A percentile compares a stretch with the other conserved stretches of the same genome.
phyloP scores from a whole-genome alignment of 2,888 invertebrate genomes.

The Tholera decimalis region DNA sequence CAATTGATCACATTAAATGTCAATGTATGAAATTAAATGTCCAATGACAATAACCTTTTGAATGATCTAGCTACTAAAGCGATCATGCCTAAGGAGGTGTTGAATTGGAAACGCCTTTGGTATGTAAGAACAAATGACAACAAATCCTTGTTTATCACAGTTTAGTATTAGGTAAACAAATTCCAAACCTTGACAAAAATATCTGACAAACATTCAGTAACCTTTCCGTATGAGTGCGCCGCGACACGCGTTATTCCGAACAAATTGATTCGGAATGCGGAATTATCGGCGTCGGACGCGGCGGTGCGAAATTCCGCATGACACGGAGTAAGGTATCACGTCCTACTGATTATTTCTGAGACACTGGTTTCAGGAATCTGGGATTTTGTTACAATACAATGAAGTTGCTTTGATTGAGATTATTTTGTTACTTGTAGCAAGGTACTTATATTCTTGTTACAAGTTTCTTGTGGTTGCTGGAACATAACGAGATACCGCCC shows the following conservation, averaged over 20 bases:
- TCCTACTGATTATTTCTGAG: slow-evolving; percentile 46
- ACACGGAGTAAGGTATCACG: slow-evolving; percentile 50
- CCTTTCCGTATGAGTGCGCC: slow-evolving; percentile 27
- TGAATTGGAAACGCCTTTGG: neutral
- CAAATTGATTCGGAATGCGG: slow-evolving; percentile 56
- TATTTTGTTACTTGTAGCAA: slow-evolving; percentile 7
- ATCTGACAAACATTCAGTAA: slow-evolving; percentile 9
- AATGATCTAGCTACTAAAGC: too few relatives aligned
- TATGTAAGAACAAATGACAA: neutral
- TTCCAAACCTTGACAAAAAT: slow-evolving; percentile 2
- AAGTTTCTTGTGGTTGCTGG: too few relatives aligned
- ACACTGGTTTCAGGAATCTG: slow-evolving; percentile 17
- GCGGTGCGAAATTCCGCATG: slow-evolving; percentile 56
- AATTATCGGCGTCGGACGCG: slow-evolving; percentile 56
- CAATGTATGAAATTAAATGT: too few relatives aligned
- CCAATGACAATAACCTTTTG: too few relatives aligned
- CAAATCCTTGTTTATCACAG: neutral
- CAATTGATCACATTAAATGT: too few relatives aligned
- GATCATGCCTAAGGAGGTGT: too few relatives aligned
- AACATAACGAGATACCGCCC: too few relatives aligned
- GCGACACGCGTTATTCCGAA: slow-evolving; percentile 51
- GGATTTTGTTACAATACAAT: slow-evolving; percentile 7
- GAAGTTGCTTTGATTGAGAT: slow-evolving; percentile 14
- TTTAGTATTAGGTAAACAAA: slow-evolving; percentile 9
- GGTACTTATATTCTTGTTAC: neutral